Conservation (phyloP, 2,888 invertebrate genomes). For the Furcula furcula region DNA sequence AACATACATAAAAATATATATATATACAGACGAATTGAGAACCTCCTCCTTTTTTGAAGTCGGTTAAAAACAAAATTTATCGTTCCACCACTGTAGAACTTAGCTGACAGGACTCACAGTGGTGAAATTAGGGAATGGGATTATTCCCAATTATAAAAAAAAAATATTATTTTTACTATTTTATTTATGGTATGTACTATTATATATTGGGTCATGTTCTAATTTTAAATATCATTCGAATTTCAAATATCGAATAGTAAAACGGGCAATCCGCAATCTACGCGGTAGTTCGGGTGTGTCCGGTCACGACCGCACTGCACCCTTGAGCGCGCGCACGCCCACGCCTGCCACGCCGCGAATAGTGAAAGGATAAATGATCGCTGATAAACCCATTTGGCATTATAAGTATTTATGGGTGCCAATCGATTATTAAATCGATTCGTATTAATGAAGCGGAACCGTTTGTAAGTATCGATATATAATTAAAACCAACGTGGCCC, state of each 20-base stretch:
- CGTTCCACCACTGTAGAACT: too few relatives aligned
- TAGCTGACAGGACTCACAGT: too few relatives aligned
- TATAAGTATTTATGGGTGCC: conserved; percentile 8
- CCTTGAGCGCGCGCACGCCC: conserved; percentile 45
- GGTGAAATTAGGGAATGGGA: too few relatives aligned
- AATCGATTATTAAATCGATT: conserved; percentile 4
- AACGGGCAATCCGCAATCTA: conserved; percentile 31
- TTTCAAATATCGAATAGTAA: conserved; percentile 14
- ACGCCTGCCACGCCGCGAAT: conserved; percentile 40
- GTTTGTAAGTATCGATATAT: background rate
- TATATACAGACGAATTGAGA: too few relatives aligned
- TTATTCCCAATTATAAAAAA: too few relatives aligned
- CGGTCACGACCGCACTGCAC: conserved; percentile 54
- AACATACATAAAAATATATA: too few relatives aligned
- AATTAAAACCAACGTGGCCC: too few relatives aligned
- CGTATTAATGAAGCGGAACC: background rate
- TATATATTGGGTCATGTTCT: conserved; percentile 7
- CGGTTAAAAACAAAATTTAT: too few relatives aligned
- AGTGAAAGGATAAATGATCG: conserved; percentile 59
- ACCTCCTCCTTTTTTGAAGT: too few relatives aligned
- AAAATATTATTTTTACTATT: too few relatives aligned
- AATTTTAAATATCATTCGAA: conserved; percentile 13
- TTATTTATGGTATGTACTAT: too few relatives aligned
- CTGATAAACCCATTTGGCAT: conserved; percentile 37
- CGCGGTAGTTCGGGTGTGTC: conserved; percentile 62